Conservation (phyloP, 2,888 invertebrate genomes). For the Pasiphila rectangulata region DNA sequence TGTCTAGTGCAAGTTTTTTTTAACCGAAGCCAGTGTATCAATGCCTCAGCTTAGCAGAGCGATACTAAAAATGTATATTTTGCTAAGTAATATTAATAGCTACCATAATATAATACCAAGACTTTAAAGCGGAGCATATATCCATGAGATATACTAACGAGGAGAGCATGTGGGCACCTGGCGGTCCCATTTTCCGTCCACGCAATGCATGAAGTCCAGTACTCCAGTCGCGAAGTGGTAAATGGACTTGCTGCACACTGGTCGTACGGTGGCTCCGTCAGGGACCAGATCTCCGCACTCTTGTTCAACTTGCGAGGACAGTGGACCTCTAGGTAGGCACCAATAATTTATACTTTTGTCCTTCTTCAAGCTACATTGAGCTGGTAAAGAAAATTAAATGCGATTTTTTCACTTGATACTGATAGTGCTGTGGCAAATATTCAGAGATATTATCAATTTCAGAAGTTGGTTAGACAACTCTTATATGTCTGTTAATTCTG, state of each 20-base stretch:
- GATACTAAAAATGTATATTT: too few species aligned
- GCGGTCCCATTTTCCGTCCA: constrained; percentile 22
- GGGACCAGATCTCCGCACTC: constrained; percentile 21
- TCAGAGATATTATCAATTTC: too few species aligned
- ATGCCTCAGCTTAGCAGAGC: too few species aligned
- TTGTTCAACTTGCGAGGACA: constrained; percentile 3
- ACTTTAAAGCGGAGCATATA: too few species aligned
- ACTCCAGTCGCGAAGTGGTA: constrained; percentile 21
- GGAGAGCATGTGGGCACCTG: constrained; percentile 18
- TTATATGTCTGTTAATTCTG: too few species aligned
- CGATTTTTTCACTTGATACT: neutral
- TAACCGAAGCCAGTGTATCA: too few species aligned
- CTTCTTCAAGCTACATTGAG: constrained; percentile 21
- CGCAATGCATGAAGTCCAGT: constrained; percentile 21
- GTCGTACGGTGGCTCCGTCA: constrained; percentile 19
- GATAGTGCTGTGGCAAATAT: too few species aligned
- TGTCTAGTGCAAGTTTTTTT: too few species aligned
- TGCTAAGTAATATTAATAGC: too few species aligned
- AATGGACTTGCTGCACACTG: constrained; percentile 20
- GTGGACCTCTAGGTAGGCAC: constrained; percentile 20
- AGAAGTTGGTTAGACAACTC: too few species aligned
- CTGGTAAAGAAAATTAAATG: neutral
- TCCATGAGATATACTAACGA: constrained; percentile 1
- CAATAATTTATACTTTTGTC: constrained; percentile 12
- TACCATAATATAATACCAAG: too few species aligned